Conservation (phyloP, 2,888 invertebrate genomes). For the Lasioglossum marginatum region DNA sequence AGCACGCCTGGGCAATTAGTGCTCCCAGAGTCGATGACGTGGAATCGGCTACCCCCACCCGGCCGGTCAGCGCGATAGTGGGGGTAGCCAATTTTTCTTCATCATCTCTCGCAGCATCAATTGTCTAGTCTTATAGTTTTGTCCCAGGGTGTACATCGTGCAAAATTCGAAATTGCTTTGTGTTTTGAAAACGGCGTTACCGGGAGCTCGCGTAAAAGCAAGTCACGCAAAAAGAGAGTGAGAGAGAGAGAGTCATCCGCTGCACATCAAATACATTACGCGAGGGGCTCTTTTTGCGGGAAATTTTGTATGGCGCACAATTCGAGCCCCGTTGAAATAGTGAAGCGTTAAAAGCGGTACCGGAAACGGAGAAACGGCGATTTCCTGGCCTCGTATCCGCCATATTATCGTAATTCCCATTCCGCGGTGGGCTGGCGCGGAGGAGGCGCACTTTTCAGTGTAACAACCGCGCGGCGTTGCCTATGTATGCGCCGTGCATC, state of each 20-base stretch:
- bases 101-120: too few relatives aligned
- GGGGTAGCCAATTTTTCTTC: too few relatives aligned
- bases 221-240: not conserved
- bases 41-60: too few relatives aligned
- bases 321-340: slow-evolving; percentile 23
- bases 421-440: not conserved
- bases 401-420: slow-evolving; percentile 44
- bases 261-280: not conserved
- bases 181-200: not conserved
- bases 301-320: slow-evolving; percentile 2
- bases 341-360: not conserved
- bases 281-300: not conserved
- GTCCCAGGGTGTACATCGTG: not conserved
- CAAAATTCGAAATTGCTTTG: not conserved
- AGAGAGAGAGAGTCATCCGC: not conserved
- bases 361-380: slow-evolving; percentile 34
- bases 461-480: slow-evolving; percentile 28
- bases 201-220: not conserved
- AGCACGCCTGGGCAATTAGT: too few relatives aligned
- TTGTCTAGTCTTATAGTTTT: not conserved
- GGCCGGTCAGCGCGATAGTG: too few relatives aligned
- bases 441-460: slow-evolving; percentile 40
- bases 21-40: too few relatives aligned
- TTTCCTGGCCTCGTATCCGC: slow-evolving; percentile 31
- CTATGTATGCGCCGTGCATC: slow-evolving; percentile 53